These are phyloP conservation scores for Bombus superbus DNA, from an alignment of 1,140 invertebrate genomes.

Conservation along the genomic window DNA sequence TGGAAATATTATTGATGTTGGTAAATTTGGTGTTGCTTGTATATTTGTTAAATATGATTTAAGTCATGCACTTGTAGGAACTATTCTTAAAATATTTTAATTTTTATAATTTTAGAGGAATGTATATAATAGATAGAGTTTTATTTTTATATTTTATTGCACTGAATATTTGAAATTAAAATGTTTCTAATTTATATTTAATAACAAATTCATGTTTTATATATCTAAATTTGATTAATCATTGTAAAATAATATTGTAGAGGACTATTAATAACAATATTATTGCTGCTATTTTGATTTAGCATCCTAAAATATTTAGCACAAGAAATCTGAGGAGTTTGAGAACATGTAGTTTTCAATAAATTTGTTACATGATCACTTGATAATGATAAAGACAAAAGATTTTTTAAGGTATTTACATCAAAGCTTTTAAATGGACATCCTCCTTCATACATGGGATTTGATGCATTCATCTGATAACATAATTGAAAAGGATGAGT, in stretches of 20 bases:
- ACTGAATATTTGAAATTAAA: neutral
- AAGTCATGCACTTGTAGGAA: slow-evolving; percentile 79
- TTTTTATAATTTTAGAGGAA: neutral
- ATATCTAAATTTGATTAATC: slow-evolving; percentile 39
- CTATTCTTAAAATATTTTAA: slow-evolving; percentile 77
- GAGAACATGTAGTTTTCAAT: slow-evolving; percentile 48
- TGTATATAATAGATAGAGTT: neutral
- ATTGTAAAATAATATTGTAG: slow-evolving; percentile 75
- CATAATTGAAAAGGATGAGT: slow-evolving; percentile 42
- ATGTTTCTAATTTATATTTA: neutral
- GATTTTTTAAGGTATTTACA: slow-evolving; percentile 77
- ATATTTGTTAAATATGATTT: slow-evolving; percentile 84
- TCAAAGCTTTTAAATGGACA: slow-evolving; percentile 86
- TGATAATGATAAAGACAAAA: slow-evolving; percentile 76
- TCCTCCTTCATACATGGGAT: slow-evolving; percentile 84
- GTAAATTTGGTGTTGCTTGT: slow-evolving; percentile 83
- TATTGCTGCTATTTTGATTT: slow-evolving; percentile 51
- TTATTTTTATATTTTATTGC: slow-evolving; percentile 24
- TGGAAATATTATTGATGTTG: slow-evolving; percentile 85
- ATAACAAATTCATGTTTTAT: neutral
- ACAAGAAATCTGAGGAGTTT: slow-evolving; percentile 70
- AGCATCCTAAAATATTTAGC: slow-evolving; percentile 68
- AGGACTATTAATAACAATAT: slow-evolving; percentile 70
- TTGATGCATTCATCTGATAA: slow-evolving; percentile 73
- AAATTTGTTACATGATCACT: slow-evolving; percentile 62